Evolutionary conservation across 2,888 invertebrate species (phyloP), one percentile per base, ranked within the genome.

Genomic region (Ecdyonurus torrentis): DNA sequence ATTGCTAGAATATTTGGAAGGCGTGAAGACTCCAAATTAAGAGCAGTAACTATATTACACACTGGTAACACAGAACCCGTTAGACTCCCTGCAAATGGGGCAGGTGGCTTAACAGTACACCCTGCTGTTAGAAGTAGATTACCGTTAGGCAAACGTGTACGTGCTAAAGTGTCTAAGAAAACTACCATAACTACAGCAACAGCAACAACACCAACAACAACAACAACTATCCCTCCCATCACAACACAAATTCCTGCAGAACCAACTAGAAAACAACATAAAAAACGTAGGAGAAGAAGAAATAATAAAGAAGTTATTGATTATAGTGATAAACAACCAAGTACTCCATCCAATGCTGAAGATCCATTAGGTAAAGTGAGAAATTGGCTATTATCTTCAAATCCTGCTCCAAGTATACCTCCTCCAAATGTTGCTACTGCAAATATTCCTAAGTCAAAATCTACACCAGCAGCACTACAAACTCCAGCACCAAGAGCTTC

Each of bases 31-130:
- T 19, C 24, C 23, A 63, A 63, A 63, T 90, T 91, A 76, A 80
- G 89, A 70, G 90, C 89, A 22, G 85, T 91, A 69, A 91, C 91
- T 70, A 91, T 91, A 74, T 89, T 91, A 72, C 91, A 91, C 81
- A 90, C 55, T 20, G 55, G 89, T 73, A 89, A 91, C 69, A 90
- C 91, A 65, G 91, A 91, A 78, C 90, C 91, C 67, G 91, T 91
- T 67, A 83, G 91, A 24, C 77, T 91, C 68, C 89, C 90, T 55
- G 77, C 79, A 63, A 80, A 80, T 65, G 87, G 86, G 66, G 84
- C 87, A 61, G 68, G 67, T 25, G 62, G 60, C 7, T 81, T 87
- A 50, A 90, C 89, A 66, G 87, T 92, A 1, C 91, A 93, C 71
- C 91, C 80, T 0, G 76, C 88, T 66, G 85, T 91, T 66, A 84